Conservation (phyloP, 1,140 invertebrate species). For the Platyura marginata region DNA sequence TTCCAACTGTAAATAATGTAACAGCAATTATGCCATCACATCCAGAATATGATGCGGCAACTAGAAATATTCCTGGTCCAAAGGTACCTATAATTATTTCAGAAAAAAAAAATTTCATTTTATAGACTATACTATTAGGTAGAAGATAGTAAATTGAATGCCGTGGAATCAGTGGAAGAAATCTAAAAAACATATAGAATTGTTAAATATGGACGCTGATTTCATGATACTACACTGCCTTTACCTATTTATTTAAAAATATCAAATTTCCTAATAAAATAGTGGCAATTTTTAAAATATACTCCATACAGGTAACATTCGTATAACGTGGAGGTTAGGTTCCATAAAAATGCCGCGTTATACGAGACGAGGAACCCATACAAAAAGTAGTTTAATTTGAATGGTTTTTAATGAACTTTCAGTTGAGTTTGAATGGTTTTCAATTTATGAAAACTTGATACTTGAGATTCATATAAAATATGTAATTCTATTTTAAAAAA, state of each 20-base stretch:
- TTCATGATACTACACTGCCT: background rate
- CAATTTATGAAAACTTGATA: no score
- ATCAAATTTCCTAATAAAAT: background rate
- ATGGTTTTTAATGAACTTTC: no score
- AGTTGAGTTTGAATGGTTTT: no score
- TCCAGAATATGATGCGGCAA: slow-evolving; percentile 62
- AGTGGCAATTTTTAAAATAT: no score
- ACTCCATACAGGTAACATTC: no score
- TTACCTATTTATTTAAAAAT: background rate
- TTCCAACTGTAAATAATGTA: slow-evolving; percentile 44
- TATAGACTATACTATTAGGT: background rate
- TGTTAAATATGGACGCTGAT: background rate
- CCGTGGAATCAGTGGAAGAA: background rate
- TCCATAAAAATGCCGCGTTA: no score
- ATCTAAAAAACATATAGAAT: background rate
- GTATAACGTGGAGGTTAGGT: no score
- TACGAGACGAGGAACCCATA: no score
- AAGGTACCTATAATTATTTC: slow-evolving; percentile 33
- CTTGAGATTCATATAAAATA: no score
- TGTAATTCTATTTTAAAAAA: no score
- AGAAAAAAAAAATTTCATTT: background rate
- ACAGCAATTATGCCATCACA: slow-evolving; percentile 45
- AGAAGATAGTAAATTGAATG: background rate
- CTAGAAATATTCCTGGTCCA: slow-evolving; percentile 55
- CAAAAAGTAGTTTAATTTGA: no score